A percentile compares a stretch with the other conserved stretches of the same genome.
phyloP scores from a whole-genome alignment of 2,113 vertebrate genomes.

The Sylvia atricapilla region DNA sequence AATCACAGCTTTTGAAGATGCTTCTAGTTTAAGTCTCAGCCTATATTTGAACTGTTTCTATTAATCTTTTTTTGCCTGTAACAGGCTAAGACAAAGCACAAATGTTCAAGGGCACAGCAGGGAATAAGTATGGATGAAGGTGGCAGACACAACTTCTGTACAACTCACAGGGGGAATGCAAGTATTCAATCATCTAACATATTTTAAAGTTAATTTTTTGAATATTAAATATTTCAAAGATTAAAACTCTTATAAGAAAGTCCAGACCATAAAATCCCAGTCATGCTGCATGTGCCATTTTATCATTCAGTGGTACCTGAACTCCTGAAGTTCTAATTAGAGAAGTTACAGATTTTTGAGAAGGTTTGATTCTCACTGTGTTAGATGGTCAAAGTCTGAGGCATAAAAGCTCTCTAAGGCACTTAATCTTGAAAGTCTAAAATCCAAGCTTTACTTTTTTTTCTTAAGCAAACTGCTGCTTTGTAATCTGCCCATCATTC shows the following conservation, averaged over 20 bases:
- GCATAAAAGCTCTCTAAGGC: background rate
- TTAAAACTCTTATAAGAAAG: background rate
- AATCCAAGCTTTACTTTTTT: background rate
- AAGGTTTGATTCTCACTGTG: background rate
- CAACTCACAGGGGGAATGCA: background rate
- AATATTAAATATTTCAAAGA: background rate
- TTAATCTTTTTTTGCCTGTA: background rate
- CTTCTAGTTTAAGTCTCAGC: background rate
- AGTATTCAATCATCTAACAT: background rate
- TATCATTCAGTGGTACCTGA: background rate
- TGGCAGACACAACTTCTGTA: background rate
- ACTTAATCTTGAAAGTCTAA: background rate
- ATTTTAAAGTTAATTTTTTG: background rate
- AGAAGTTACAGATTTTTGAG: background rate
- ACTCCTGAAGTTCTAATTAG: background rate
- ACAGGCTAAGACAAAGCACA: background rate
- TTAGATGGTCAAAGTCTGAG: background rate
- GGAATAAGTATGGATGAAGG: background rate
- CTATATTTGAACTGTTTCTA: background rate
- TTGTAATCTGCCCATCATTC: background rate
- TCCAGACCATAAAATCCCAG: background rate
- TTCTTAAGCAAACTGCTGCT: background rate
- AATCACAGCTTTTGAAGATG: background rate
- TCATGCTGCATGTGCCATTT: background rate
- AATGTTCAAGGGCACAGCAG: background rate